Evolutionary conservation across 2,797 vertebrate genomes (phyloP).

Genomic region (Cephalopachus bancanus): DNA sequence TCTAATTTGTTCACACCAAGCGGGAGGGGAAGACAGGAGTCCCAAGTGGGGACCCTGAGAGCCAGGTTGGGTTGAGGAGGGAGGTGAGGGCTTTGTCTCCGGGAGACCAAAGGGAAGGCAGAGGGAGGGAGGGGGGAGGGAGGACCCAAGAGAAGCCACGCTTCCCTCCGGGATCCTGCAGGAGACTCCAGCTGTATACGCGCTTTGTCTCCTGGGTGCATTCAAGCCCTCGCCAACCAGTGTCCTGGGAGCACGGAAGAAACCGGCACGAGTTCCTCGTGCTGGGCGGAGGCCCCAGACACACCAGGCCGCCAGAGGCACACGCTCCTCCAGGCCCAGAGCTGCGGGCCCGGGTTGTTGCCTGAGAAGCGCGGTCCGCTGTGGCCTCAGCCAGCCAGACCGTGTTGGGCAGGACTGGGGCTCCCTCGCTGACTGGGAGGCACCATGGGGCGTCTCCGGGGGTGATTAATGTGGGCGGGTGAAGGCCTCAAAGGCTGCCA

Average conservation of each 20-base stretch:
- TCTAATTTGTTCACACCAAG: background rate
- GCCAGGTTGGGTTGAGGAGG: background rate
- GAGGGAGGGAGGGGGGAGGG: background rate
- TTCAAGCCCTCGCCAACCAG: slow-evolving; percentile 63
- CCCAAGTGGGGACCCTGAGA: slow-evolving; percentile 30
- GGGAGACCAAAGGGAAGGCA: background rate
- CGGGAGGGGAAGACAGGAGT: slow-evolving; percentile 33
- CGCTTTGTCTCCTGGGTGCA: slow-evolving; percentile 56
- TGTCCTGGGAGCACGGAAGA: slow-evolving; percentile 62
- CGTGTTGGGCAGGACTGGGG: background rate
- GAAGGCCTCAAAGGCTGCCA: background rate
- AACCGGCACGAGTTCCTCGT: background rate
- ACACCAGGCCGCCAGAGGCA: background rate
- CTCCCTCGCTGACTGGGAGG: background rate
- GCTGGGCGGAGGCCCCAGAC: background rate
- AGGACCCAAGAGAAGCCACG: background rate
- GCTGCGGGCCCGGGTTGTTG: slow-evolving; percentile 58
- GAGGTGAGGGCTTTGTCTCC: background rate
- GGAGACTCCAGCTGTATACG: slow-evolving; percentile 50
- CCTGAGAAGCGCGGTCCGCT: background rate
- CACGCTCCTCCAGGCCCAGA: background rate
- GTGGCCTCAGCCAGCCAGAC: slow-evolving; percentile 30
- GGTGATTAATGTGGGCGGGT: slow-evolving; percentile 36
- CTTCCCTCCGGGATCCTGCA: background rate
- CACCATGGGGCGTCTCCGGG: slow-evolving; percentile 18